Percentiles rank a stretch among this genome's conserved stretches.
phyloP scores from a whole-genome alignment of 2,888 invertebrate genomes.

The Epistrophe eligans region DNA sequence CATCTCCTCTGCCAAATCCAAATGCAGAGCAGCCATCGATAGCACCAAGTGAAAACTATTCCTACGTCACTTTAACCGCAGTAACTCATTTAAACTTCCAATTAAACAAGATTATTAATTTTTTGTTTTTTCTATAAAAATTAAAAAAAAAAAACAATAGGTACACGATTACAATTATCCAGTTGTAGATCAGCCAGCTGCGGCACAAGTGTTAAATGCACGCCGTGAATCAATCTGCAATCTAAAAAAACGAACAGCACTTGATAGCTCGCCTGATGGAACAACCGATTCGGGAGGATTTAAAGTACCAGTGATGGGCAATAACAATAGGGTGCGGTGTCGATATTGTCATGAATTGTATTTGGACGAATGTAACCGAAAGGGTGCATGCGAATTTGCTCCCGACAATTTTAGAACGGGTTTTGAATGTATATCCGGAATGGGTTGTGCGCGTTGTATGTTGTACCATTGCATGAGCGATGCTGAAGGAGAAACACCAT shows the following conservation, averaged over 20 bases:
- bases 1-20: conserved; percentile 76
- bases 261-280: conserved; percentile 84
- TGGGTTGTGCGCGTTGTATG: conserved; percentile 94
- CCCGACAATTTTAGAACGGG: conserved; percentile 93
- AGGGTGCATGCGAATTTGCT: conserved; percentile 93
- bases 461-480: conserved; percentile 97
- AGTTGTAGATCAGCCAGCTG: conserved; percentile 83
- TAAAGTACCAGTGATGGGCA: conserved; percentile 72
- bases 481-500: conserved; percentile 93
- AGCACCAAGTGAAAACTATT: conserved; percentile 88
- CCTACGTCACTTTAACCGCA: conserved; percentile 93
- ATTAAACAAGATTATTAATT: conserved; percentile 43
- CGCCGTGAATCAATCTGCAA: conserved; percentile 86
- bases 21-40: conserved; percentile 80
- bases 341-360: conserved; percentile 93
- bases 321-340: conserved; percentile 84
- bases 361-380: conserved; percentile 92
- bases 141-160: conserved; percentile 79
- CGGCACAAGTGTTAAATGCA: conserved; percentile 82
- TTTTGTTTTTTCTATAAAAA: conserved; percentile 17
- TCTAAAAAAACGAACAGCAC: conserved; percentile 87
- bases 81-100: conserved; percentile 81
- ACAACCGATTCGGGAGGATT: conserved; percentile 54
- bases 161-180: conserved; percentile 95
- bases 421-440: conserved; percentile 92